Evolutionary conservation across 2,797 vertebrate species (phyloP).

Genomic region (Lophotriccus pileatus): DNA sequence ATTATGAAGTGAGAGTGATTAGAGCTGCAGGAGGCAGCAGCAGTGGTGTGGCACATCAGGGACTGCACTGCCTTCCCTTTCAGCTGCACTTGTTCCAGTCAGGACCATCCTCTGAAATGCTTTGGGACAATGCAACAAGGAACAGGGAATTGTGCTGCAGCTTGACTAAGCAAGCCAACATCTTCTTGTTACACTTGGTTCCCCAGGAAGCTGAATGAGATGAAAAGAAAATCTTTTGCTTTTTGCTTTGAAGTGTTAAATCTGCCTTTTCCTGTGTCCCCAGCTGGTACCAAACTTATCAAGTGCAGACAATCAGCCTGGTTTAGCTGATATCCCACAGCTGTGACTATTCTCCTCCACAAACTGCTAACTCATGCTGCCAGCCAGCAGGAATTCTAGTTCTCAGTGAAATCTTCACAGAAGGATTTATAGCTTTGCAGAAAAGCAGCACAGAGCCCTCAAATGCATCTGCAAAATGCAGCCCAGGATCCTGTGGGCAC

Average conservation of each 20-base stretch:
- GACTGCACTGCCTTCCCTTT: background rate
- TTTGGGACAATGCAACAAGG: background rate
- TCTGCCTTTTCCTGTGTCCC: background rate
- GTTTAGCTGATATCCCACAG: background rate
- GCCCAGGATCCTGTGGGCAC: background rate
- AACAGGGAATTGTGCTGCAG: background rate
- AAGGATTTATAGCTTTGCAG: background rate
- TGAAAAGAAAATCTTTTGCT: background rate
- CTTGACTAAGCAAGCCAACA: background rate
- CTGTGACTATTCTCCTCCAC: constrained; percentile 5
- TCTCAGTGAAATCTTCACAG: constrained; percentile 1
- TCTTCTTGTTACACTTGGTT: background rate
- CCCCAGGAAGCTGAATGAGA: background rate
- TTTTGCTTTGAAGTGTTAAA: constrained; percentile 7
- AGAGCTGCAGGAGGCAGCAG: background rate
- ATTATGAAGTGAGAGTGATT: background rate
- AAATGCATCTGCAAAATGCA: background rate
- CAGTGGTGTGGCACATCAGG: background rate
- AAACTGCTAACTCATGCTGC: background rate
- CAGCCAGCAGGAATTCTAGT: background rate
- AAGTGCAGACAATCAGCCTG: background rate
- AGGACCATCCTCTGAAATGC: accelerated
- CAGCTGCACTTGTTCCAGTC: background rate
- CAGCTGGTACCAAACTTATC: background rate
- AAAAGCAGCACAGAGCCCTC: background rate